Evolutionary conservation across 2,113 vertebrate species (phyloP).

Genomic region (Serilophus lunatus): DNA sequence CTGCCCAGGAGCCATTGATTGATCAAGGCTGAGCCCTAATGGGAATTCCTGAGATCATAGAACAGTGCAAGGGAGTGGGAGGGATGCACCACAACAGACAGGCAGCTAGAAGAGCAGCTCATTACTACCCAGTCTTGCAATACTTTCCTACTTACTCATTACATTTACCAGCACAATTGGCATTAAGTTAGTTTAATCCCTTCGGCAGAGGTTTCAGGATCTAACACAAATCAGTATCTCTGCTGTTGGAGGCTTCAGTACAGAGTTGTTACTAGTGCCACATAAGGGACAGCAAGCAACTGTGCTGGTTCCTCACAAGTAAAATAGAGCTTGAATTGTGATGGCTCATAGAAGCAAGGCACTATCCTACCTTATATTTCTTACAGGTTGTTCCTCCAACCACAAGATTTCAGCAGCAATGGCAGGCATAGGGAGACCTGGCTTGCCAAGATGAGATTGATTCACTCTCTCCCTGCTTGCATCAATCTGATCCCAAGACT

Average conservation of each 20-base stretch:
- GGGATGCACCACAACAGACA: neutral
- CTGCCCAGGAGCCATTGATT: neutral
- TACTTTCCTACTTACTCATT: neutral
- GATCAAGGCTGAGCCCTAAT: neutral
- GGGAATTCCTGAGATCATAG: neutral
- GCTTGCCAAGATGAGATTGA: neutral
- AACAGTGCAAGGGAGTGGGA: fast-evolving
- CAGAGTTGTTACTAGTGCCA: neutral
- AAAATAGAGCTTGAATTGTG: neutral
- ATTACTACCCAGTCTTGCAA: neutral
- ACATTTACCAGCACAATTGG: neutral
- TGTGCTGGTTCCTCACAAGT: neutral
- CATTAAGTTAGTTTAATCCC: neutral
- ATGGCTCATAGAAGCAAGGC: fast-evolving
- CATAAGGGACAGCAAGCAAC: neutral
- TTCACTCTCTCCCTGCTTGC: neutral
- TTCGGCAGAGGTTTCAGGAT: neutral
- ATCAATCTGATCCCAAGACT: neutral
- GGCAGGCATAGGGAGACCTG: neutral
- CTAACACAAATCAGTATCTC: neutral
- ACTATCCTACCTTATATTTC: neutral
- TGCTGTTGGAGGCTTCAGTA: neutral
- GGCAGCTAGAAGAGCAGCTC: neutral
- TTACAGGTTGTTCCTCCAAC: neutral
- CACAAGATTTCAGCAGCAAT: neutral